Conservation (phyloP, 2,797 vertebrate genomes). For the Vipera ursinii region DNA sequence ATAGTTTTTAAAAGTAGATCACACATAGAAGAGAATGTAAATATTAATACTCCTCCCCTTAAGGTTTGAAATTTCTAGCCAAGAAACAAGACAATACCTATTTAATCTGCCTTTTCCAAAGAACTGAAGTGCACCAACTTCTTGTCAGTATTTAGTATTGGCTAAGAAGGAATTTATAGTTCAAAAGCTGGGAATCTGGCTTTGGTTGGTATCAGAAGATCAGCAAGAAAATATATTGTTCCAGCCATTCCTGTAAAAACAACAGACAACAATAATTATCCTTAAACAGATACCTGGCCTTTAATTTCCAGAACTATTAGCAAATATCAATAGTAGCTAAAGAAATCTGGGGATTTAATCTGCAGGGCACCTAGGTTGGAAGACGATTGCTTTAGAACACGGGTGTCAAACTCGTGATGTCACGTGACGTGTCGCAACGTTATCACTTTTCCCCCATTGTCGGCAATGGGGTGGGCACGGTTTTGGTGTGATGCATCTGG, state of each 20-base stretch:
- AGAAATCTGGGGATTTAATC: background rate
- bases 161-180: conserved; percentile 69
- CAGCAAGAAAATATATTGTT: conserved; percentile 94
- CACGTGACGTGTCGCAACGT: too few species aligned
- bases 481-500: too few species aligned
- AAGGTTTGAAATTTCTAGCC: conserved; percentile 27
- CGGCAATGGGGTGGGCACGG: too few species aligned
- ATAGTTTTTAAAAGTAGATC: conserved; percentile 8
- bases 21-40: conserved; percentile 38
- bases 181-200: conserved; percentile 93
- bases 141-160: conserved; percentile 35
- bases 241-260: conserved; percentile 89
- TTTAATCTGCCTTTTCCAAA: conserved; percentile 22
- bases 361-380: background rate
- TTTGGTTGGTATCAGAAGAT: conserved; percentile 86
- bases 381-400: background rate
- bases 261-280: conserved; percentile 12
- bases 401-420: too few species aligned
- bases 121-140: background rate
- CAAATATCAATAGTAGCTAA: background rate
- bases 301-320: background rate
- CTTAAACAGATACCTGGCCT: background rate
- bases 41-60: conserved; percentile 15
- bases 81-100: conserved; percentile 39
- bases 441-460: too few species aligned